phyloP scores from a whole-genome alignment of 2,797 vertebrate species.

The Pelobates cultripes region DNA sequence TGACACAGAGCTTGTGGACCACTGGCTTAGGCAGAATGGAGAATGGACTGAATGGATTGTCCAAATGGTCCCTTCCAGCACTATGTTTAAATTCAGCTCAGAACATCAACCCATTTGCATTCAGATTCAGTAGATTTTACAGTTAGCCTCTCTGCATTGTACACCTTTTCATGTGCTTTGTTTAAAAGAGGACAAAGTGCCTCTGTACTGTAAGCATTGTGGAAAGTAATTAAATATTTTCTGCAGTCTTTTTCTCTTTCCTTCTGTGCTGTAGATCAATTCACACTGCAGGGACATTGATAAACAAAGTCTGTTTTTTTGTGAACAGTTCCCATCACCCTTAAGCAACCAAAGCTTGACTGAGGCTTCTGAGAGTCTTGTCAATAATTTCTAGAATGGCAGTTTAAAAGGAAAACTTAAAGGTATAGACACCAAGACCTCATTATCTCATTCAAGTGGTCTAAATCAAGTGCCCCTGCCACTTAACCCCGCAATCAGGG shows the following conservation, averaged over 20 bases:
- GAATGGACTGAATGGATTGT: background rate
- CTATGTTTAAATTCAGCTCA: background rate
- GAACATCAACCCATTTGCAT: background rate
- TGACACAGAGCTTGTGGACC: too few relatives aligned
- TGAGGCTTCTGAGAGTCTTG: too few relatives aligned
- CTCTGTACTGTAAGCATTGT: background rate
- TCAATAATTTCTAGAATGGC: too few relatives aligned
- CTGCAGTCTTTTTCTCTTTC: background rate
- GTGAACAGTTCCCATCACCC: background rate
- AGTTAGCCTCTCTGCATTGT: background rate
- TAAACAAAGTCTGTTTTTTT: background rate
- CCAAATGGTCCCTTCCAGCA: background rate
- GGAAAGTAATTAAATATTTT: background rate
- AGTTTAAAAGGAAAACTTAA: too few relatives aligned
- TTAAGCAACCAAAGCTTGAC: background rate
- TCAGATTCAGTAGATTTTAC: background rate
- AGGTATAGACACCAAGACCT: too few relatives aligned
- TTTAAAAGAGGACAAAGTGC: background rate
- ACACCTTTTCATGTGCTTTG: background rate
- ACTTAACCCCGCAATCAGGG: too few relatives aligned
- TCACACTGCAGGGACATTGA: background rate
- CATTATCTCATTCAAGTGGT: too few relatives aligned
- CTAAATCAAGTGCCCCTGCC: too few relatives aligned
- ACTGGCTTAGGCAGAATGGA: background rate
- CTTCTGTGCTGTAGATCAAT: background rate